A percentile compares a stretch with the other conserved stretches of the same genome.
These are phyloP conservation scores for Poliocrania exsul DNA, from an alignment of 2,797 vertebrate genomes.

Conservation along the genomic window DNA sequence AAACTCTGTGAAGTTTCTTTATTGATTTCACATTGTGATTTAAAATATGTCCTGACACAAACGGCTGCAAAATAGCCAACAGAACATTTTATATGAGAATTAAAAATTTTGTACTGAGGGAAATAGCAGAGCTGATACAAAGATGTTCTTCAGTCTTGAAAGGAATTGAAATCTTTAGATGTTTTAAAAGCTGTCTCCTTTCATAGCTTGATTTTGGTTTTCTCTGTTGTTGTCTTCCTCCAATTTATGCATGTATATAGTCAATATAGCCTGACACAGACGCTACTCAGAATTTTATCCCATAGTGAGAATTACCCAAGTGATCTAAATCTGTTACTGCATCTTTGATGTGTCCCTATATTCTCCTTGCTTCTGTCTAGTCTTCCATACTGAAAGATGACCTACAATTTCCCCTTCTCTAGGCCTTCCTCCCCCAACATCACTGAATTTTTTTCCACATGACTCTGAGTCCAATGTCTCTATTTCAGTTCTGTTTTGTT, in stretches of 20 bases:
- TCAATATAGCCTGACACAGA: background rate
- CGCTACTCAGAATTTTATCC: background rate
- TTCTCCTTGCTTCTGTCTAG: background rate
- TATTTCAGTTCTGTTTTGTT: background rate
- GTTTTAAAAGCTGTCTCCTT: background rate
- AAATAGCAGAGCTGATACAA: background rate
- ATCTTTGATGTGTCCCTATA: background rate
- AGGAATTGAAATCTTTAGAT: background rate
- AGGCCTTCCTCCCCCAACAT: background rate
- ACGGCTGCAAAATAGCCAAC: background rate
- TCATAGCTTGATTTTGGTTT: background rate
- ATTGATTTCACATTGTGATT: background rate
- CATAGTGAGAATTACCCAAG: background rate
- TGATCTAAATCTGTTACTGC: background rate
- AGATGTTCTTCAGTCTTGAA: background rate
- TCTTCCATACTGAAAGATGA: background rate
- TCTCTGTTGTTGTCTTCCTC: background rate
- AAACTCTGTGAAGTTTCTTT: background rate
- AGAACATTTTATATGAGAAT: background rate
- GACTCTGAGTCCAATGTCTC: background rate
- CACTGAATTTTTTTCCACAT: background rate
- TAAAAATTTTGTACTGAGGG: background rate
- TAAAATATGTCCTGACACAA: background rate
- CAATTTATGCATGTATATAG: background rate
- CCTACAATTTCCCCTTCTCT: background rate